phyloP scores from a whole-genome alignment of 2,113 vertebrate species.

The Typhlomys cinereus region DNA sequence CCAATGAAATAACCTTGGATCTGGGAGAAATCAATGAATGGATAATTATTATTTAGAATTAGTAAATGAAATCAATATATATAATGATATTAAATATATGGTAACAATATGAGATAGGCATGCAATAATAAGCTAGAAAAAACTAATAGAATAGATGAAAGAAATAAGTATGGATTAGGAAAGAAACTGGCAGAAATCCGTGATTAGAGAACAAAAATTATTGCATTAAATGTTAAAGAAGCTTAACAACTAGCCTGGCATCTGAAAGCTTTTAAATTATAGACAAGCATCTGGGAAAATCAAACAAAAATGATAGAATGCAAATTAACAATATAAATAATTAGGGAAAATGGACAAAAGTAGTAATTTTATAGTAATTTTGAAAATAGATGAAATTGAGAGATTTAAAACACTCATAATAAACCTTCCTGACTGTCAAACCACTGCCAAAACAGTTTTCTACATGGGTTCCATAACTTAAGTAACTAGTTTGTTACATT shows the following conservation, averaged over 20 bases:
- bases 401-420: too few relatives aligned
- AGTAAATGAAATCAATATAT: neutral
- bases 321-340: neutral
- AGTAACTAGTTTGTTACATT: too few relatives aligned
- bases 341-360: neutral
- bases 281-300: neutral
- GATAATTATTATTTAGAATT: neutral
- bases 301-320: neutral
- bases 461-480: too few relatives aligned
- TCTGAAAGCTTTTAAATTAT: neutral
- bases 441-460: too few relatives aligned
- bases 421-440: too few relatives aligned
- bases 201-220: neutral
- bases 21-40: neutral
- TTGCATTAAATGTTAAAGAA: neutral
- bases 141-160: neutral
- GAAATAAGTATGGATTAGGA: neutral
- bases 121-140: neutral
- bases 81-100: neutral
- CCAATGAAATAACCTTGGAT: neutral
- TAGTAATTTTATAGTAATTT: neutral
- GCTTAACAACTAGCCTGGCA: neutral
- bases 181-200: neutral
- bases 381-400: neutral
- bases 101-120: neutral